These are phyloP conservation scores for Hyla sarda DNA, from an alignment of 2,113 vertebrate genomes.

Conservation along the genomic window DNA sequence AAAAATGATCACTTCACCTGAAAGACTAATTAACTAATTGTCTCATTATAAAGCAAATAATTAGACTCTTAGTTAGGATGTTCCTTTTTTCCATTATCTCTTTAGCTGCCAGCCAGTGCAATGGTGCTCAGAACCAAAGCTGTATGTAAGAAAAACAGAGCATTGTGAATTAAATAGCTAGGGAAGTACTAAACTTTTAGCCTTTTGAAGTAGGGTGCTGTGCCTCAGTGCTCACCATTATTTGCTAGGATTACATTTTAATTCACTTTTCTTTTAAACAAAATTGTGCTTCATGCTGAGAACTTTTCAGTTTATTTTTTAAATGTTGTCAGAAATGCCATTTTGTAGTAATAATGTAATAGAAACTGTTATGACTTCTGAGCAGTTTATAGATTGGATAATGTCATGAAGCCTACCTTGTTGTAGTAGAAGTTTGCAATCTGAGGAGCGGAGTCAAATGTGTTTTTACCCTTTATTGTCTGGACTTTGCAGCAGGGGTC, in stretches of 20 bases:
- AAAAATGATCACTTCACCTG: not conserved
- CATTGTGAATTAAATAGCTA: not conserved
- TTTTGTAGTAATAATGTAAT: conserved; percentile 3
- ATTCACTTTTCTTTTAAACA: not conserved
- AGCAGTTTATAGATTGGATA: not conserved
- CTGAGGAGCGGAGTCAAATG: no score
- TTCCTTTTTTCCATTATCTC: conserved; percentile 4
- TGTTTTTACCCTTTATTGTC: no score
- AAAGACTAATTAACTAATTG: conserved; percentile 19
- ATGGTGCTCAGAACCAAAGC: not conserved
- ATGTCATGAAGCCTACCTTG: not conserved
- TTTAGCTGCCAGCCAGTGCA: not conserved
- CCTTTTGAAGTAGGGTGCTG: not conserved
- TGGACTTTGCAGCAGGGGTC: no score
- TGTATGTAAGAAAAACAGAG: not conserved
- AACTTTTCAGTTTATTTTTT: not conserved
- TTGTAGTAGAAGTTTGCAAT: no score
- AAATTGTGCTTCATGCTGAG: not conserved
- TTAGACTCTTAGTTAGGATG: not conserved
- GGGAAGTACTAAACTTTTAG: not conserved
- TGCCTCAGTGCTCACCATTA: not conserved
- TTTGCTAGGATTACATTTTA: conserved; percentile 21
- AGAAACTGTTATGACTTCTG: not conserved
- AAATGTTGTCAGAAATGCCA: not conserved
- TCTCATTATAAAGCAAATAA: conserved; percentile 3